phyloP scores from a whole-genome alignment of 2,113 vertebrate species.

The Edolisoma coerulescens region DNA sequence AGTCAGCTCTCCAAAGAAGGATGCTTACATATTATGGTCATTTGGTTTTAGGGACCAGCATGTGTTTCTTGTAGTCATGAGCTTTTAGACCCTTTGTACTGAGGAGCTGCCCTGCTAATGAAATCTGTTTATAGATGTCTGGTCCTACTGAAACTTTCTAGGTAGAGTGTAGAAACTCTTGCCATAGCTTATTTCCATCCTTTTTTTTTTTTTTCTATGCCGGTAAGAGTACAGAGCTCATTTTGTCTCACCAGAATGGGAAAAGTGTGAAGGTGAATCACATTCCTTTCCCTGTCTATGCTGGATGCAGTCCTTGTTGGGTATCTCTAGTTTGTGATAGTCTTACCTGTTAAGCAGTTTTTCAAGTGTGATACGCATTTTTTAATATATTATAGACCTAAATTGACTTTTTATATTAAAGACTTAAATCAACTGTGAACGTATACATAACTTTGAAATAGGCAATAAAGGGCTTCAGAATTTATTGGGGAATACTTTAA shows the following conservation, averaged over 20 bases:
- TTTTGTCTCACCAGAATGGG: neutral
- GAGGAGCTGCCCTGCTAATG: neutral
- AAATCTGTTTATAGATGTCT: neutral
- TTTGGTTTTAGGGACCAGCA: neutral
- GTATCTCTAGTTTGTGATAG: neutral
- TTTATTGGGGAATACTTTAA: neutral
- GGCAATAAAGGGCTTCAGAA: neutral
- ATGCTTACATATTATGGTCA: fast-evolving
- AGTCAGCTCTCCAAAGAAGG: neutral
- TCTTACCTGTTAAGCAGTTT: neutral
- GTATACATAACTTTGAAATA: neutral
- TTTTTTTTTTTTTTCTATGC: neutral
- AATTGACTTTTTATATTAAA: neutral
- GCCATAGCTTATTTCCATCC: neutral
- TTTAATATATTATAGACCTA: neutral
- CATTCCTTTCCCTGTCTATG: neutral
- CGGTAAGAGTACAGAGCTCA: neutral
- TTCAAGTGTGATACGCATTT: neutral
- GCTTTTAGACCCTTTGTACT: neutral
- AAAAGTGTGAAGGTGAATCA: neutral
- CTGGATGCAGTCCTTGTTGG: neutral
- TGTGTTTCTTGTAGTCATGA: neutral
- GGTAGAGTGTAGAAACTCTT: neutral
- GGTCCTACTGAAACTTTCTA: neutral
- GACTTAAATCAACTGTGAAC: neutral